Conservation (phyloP, 2,888 invertebrate genomes). For the Panopea generosa region DNA sequence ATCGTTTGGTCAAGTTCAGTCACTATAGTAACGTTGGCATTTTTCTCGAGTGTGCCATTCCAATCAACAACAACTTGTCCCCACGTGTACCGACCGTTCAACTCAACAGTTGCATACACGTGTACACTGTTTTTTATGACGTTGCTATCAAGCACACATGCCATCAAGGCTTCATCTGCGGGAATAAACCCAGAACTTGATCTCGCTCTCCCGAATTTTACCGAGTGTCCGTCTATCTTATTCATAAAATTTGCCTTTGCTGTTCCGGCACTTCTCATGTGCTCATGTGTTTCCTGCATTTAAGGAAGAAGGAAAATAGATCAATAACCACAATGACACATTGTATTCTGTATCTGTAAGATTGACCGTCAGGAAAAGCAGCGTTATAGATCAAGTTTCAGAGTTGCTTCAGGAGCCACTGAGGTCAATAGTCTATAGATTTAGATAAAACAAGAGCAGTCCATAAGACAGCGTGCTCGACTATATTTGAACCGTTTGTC, state of each 20-base stretch:
- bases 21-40: conserved; percentile 49
- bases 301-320: too few relatives aligned
- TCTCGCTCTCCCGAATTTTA: background rate
- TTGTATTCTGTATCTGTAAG: too few relatives aligned
- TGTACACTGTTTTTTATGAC: conserved; percentile 45
- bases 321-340: background rate
- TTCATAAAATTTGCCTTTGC: conserved; percentile 49
- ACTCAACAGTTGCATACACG: conserved; percentile 52
- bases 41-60: conserved; percentile 22
- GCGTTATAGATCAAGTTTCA: too few relatives aligned
- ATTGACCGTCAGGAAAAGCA: too few relatives aligned
- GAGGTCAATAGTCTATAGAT: too few relatives aligned
- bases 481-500: too few relatives aligned
- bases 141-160: conserved; percentile 32
- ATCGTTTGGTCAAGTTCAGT: conserved; percentile 46
- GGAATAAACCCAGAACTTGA: conserved; percentile 17
- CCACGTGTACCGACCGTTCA: conserved; percentile 41
- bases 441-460: too few relatives aligned
- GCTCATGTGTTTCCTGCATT: conserved; percentile 32
- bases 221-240: conserved; percentile 16
- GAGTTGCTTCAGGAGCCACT: too few relatives aligned
- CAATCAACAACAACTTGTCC: conserved; percentile 66
- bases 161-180: conserved; percentile 51
- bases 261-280: conserved; percentile 27
- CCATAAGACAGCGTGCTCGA: too few relatives aligned